Evolutionary conservation across 2,888 invertebrate species (phyloP).

Genomic region (Cyclophora punctaria): DNA sequence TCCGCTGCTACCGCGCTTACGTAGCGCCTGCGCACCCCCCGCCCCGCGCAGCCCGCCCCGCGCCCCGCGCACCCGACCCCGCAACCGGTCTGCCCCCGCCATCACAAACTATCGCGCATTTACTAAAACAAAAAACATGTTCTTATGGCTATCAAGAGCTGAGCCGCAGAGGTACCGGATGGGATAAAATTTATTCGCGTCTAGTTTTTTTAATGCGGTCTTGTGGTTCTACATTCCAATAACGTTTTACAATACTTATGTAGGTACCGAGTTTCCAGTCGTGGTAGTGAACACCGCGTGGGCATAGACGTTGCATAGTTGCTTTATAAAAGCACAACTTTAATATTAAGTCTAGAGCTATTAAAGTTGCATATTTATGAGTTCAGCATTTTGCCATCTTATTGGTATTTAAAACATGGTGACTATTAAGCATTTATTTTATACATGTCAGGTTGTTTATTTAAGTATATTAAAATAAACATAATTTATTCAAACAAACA

Average conservation of each 20-base stretch:
- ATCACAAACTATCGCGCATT: conserved; percentile 70
- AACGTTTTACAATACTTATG: conserved; percentile 41
- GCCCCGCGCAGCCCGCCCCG: conserved; percentile 9
- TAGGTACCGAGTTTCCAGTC: conserved; percentile 14
- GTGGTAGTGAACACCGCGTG: conserved; percentile 12
- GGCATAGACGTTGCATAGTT: conserved; percentile 1
- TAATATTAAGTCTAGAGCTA: too few relatives aligned
- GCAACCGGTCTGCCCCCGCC: conserved; percentile 55
- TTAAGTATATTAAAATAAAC: too few relatives aligned
- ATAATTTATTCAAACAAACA: too few relatives aligned
- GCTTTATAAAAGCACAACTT: too few relatives aligned
- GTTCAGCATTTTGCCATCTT: too few relatives aligned
- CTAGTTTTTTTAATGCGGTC: conserved; percentile 59
- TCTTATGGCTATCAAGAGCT: conserved; percentile 67
- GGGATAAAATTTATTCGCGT: conserved; percentile 71
- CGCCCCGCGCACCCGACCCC: conserved; percentile 32
- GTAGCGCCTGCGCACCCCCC: conserved; percentile 58
- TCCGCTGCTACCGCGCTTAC: conserved; percentile 75
- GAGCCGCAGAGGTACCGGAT: conserved; percentile 69
- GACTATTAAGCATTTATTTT: too few relatives aligned
- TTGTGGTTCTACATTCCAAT: conserved; percentile 61
- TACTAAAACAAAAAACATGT: conserved; percentile 72
- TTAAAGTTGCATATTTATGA: too few relatives aligned
- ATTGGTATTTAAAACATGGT: too few relatives aligned
- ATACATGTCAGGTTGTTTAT: too few relatives aligned